These are phyloP conservation scores for Karalla daura DNA, from an alignment of 2,797 vertebrate genomes.

Conservation along the genomic window DNA sequence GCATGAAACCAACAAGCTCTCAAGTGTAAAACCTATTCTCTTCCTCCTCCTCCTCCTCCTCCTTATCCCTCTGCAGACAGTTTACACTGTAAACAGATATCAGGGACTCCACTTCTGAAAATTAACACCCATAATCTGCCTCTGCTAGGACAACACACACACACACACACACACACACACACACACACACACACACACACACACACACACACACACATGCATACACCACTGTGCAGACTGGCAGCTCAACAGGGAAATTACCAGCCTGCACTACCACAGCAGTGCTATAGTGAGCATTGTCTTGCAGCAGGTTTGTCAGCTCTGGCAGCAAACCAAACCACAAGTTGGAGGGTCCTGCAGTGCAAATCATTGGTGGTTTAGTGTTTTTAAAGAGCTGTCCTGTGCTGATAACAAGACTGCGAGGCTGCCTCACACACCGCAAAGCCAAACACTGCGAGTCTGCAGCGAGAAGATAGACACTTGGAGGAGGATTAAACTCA, in stretches of 20 bases:
- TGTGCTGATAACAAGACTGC: background rate
- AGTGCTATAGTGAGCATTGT: slow-evolving; percentile 45
- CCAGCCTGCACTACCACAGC: slow-evolving; percentile 43
- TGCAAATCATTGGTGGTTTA: slow-evolving; percentile 13
- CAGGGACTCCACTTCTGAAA: slow-evolving; percentile 43
- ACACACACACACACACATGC: too few species aligned
- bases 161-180: slow-evolving; percentile 20
- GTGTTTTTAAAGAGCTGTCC: background rate
- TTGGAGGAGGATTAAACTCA: background rate
- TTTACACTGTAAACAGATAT: slow-evolving; percentile 50
- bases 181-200: slow-evolving; percentile 23
- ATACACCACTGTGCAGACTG: slow-evolving; percentile 27
- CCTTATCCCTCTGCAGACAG: slow-evolving; percentile 30
- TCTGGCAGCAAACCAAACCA: slow-evolving; percentile 37
- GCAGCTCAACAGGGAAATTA: slow-evolving; percentile 43
- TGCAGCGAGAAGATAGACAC: background rate
- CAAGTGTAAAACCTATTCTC: slow-evolving; percentile 7
- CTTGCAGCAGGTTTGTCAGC: slow-evolving; percentile 43
- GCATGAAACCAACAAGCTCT: slow-evolving; percentile 21
- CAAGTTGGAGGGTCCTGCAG: slow-evolving; percentile 33
- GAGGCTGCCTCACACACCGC: background rate
- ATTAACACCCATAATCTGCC: slow-evolving; percentile 60
- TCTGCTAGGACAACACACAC: slow-evolving; percentile 16
- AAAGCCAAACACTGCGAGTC: background rate
- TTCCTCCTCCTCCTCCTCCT: background rate